A percentile compares a stretch with the other conserved stretches of the same genome.
Conservation (phyloP, 2,797 vertebrate genomes). For the Benthosema pterotum region DNA sequence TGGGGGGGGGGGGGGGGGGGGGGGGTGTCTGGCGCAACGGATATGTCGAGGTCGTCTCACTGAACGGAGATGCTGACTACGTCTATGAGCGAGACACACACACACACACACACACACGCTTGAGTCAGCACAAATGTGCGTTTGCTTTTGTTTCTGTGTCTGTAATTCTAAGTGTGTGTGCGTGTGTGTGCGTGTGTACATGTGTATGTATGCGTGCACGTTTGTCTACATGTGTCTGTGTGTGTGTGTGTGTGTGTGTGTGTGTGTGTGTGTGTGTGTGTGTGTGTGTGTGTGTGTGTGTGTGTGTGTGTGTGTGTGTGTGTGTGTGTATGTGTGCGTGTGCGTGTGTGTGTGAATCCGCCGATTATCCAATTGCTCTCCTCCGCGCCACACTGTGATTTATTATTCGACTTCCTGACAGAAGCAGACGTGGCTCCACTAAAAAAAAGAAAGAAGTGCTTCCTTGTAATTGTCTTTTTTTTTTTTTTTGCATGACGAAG, state of each 20-base stretch:
- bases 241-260: conserved; percentile 1
- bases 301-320: not conserved
- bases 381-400: conserved; percentile 31
- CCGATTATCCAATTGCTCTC: conserved; percentile 50
- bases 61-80: not conserved
- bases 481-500: conserved; percentile 33
- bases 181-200: not conserved
- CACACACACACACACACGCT: too few species aligned
- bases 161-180: not conserved
- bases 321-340: conserved; percentile 3
- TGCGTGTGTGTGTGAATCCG: conserved; percentile 9
- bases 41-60: conserved; percentile 20
- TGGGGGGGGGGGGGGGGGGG: conserved; percentile 20
- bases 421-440: conserved; percentile 45
- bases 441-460: conserved; percentile 30
- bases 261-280: not conserved
- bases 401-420: conserved; percentile 42
- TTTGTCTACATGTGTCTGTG: conserved; percentile 7
- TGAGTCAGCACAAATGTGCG: too few species aligned
- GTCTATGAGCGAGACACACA: conserved; percentile 5
- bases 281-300: not conserved
- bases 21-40: conserved; percentile 24
- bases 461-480: conserved; percentile 48
- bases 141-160: too few species aligned
- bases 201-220: not conserved